Percentiles rank a stretch among this genome's conserved stretches.
These are phyloP conservation scores for Samia ricini DNA, from an alignment of 1,140 invertebrate species.

Conservation along the genomic window DNA sequence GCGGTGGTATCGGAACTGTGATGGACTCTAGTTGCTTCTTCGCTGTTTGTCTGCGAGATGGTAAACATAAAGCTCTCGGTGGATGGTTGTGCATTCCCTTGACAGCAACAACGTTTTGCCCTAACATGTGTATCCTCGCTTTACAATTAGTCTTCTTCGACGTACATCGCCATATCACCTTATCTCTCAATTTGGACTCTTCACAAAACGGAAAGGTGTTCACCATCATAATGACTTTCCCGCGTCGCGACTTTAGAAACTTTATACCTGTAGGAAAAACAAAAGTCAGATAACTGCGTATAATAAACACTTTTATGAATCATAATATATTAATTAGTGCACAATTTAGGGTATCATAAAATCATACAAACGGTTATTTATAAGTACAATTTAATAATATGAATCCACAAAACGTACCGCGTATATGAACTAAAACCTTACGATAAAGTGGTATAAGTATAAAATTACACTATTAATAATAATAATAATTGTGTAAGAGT, in stretches of 20 bases:
- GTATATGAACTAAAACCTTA: slow-evolving; percentile 72
- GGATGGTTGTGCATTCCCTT: slow-evolving; percentile 76
- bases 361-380: slow-evolving; percentile 69
- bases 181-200: slow-evolving; percentile 72
- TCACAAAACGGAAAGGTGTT: slow-evolving; percentile 77
- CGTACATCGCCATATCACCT: slow-evolving; percentile 76
- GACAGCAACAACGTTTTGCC: slow-evolving; percentile 68
- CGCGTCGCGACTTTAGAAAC: slow-evolving; percentile 73
- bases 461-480: slow-evolving; percentile 65
- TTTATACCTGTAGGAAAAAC: slow-evolving; percentile 69
- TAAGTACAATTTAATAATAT: slow-evolving; percentile 77
- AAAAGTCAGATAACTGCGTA: slow-evolving; percentile 42
- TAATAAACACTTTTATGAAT: slow-evolving; percentile 7
- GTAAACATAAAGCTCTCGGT: slow-evolving; percentile 42
- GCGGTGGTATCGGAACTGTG: slow-evolving; percentile 4
- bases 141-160: slow-evolving; percentile 77
- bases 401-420: slow-evolving; percentile 75
- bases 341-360: slow-evolving; percentile 28
- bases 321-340: neutral
- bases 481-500: slow-evolving; percentile 58
- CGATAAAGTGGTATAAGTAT: slow-evolving; percentile 63
- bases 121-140: slow-evolving; percentile 73
- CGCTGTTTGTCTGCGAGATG: slow-evolving; percentile 22
- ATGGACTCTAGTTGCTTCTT: slow-evolving; percentile 21
- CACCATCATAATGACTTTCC: slow-evolving; percentile 77